These are phyloP conservation scores for Leistus spinibarbis DNA, from an alignment of 2,888 invertebrate genomes.

Conservation along the genomic window DNA sequence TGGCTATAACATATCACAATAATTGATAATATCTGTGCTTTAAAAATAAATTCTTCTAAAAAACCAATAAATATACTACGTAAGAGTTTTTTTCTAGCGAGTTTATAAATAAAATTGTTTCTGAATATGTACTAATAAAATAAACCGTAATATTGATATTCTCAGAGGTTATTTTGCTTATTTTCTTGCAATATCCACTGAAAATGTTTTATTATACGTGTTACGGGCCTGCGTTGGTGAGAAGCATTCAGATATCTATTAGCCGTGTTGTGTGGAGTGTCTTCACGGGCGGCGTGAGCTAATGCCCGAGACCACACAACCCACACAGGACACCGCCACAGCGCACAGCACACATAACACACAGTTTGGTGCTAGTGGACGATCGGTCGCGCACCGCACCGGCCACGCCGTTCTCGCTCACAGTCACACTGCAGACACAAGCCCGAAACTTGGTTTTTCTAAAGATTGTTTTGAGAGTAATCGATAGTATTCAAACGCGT, in stretches of 20 bases:
- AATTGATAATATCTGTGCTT: no score
- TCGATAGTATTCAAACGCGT: background rate
- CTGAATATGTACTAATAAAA: background rate
- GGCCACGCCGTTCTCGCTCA: background rate
- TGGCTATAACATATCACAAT: no score
- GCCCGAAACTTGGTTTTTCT: background rate
- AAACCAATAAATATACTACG: no score
- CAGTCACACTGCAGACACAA: no score
- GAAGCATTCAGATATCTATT: slow-evolving; percentile 35
- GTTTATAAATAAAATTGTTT: no score
- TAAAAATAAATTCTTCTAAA: no score
- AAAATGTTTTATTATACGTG: background rate
- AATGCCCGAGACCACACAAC: slow-evolving; percentile 33
- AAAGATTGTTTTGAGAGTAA: background rate
- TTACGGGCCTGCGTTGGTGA: slow-evolving; percentile 19
- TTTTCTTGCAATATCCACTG: background rate
- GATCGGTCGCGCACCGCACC: slow-evolving; percentile 15
- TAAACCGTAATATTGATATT: background rate
- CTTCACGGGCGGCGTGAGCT: slow-evolving; percentile 24
- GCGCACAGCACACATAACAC: slow-evolving; percentile 7
- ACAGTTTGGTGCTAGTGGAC: slow-evolving; percentile 11
- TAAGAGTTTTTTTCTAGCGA: no score
- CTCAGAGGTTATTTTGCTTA: background rate
- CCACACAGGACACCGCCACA: slow-evolving; percentile 26
- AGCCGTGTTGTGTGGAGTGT: slow-evolving; percentile 24